phyloP scores from a whole-genome alignment of 2,888 invertebrate species.

The Athripsodes cinereus region DNA sequence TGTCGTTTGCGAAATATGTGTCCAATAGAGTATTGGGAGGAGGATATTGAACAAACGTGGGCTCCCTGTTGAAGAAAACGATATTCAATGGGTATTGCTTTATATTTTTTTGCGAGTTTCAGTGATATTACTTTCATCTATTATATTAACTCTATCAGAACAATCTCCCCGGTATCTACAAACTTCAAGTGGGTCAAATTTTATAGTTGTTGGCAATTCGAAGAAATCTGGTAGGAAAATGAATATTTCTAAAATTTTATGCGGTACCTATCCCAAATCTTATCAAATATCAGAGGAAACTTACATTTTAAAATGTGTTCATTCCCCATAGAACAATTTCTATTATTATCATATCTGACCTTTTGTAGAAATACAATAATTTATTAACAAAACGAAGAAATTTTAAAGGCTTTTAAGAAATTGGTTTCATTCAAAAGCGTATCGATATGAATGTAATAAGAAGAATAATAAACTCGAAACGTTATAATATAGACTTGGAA shows the following conservation, averaged over 20 bases:
- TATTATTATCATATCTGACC: too few species aligned
- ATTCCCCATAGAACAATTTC: too few species aligned
- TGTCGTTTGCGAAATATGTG: conserved; percentile 27
- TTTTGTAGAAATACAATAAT: too few species aligned
- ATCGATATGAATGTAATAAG: too few species aligned
- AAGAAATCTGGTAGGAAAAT: conserved; percentile 12
- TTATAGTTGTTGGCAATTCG: not conserved
- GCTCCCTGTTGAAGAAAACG: conserved; percentile 33
- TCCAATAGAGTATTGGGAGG: conserved; percentile 21
- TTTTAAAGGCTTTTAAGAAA: too few species aligned
- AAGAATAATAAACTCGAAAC: too few species aligned
- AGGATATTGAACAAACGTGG: conserved; percentile 30
- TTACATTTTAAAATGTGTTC: not conserved
- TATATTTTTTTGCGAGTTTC: conserved; percentile 22
- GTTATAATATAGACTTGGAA: too few species aligned
- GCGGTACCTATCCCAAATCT: conserved; percentile 1
- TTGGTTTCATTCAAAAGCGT: too few species aligned
- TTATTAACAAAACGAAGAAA: too few species aligned
- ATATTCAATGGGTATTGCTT: conserved; percentile 35
- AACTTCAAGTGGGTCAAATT: conserved; percentile 2
- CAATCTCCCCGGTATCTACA: not conserved
- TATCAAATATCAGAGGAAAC: not conserved
- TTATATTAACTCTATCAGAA: not conserved
- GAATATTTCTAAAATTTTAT: conserved; percentile 8
- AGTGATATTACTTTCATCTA: not conserved